Conservation (phyloP, 2,888 invertebrate genomes). For the Perizoma flavofasciatum region DNA sequence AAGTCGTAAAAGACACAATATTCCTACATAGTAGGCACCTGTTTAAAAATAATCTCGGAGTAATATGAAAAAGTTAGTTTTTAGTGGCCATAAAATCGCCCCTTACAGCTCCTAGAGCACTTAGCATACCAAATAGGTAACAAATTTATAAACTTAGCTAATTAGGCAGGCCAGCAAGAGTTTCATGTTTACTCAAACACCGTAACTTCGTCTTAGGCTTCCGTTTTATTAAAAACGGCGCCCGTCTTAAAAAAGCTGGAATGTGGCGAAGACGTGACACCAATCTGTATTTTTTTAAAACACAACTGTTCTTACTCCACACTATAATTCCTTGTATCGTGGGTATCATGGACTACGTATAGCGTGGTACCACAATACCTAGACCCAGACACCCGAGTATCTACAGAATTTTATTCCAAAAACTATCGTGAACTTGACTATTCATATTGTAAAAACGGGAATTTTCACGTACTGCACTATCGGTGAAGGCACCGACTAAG, state of each 20-base stretch:
- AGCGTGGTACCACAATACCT: no score
- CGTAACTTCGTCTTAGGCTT: slow-evolving; percentile 53
- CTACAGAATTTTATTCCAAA: no score
- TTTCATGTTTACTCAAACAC: slow-evolving; percentile 72
- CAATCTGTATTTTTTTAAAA: no score
- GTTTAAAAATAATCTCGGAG: slow-evolving; percentile 21
- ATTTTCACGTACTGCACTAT: no score
- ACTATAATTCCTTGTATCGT: no score
- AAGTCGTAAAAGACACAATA: neutral
- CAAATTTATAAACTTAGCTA: slow-evolving; percentile 79
- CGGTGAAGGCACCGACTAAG: no score
- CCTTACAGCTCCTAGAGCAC: slow-evolving; percentile 56
- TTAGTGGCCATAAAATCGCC: slow-evolving; percentile 51
- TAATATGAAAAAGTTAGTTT: slow-evolving; percentile 51
- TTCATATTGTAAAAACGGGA: no score
- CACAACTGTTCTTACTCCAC: no score
- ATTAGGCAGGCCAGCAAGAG: slow-evolving; percentile 68
- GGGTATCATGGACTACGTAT: no score
- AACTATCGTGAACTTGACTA: no score
- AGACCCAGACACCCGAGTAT: no score
- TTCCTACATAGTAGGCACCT: slow-evolving; percentile 1
- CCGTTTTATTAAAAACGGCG: neutral
- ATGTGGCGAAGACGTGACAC: neutral
- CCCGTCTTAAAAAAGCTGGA: neutral
- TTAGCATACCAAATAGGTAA: slow-evolving; percentile 80